Evolutionary conservation across 1,140 invertebrate genomes (phyloP), one percentile per base, ranked within the genome.

Genomic region (Drosophila nebulosa): DNA sequence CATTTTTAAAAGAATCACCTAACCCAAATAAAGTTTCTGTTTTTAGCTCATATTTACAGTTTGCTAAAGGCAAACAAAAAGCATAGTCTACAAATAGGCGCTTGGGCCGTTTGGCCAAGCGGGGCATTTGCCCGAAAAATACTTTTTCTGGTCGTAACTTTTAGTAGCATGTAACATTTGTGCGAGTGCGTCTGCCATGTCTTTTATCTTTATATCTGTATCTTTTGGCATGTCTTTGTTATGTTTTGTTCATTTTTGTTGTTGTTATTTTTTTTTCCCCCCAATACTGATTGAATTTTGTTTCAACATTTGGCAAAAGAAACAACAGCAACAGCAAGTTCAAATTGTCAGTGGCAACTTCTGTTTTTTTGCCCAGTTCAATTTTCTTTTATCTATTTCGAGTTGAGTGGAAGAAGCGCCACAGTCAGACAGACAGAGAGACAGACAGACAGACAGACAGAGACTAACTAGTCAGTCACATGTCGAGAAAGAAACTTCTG

Each of bases 1-100:
- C 64, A 85, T 85, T 81, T 85, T 85, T 85, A 69, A 85, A 85
- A 74, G 81, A 85, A 85, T 86, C 70, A 46, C 78, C 78, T 81
- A 81, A 85, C 81, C 81, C 78, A 85, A 85, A 86, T 85, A 78
- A 73, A 78, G 69, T 81, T 74, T 69, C 32, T 69, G 65, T 70
- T 64, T 63, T 64, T 64, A 70, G 64, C 56, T 64, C 70, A 79
- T 66, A 64, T 74, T 79, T 79, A 77, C 76, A 50, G 80, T 67
- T 62, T 59, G 65, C 78, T 65, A 30, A 60, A 61, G 56, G 57
- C 72, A 30, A 62, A 71, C 77, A 79, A 68, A 78, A 72, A 57
- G 30, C 68, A 61, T 1, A 46, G 62, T 65, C 51, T 50, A 79
- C 77, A 63, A 64, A 24, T 14, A 55, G 63, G 56, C 39, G 67